phyloP scores from a whole-genome alignment of 2,888 invertebrate genomes.

The Eledona agricola region DNA sequence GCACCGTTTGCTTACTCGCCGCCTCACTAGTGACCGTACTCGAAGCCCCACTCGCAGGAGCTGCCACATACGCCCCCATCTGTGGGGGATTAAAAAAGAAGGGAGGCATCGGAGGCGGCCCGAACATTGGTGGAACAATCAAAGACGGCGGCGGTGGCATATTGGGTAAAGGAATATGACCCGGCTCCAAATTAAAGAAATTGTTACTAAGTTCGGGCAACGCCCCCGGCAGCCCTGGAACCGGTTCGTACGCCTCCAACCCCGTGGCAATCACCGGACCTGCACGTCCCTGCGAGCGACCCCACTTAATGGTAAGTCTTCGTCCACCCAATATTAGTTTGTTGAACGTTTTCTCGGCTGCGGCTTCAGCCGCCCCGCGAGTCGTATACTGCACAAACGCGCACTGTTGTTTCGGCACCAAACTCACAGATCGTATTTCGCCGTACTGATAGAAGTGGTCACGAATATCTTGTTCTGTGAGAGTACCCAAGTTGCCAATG shows the following conservation, averaged over 20 bases:
- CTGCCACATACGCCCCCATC: constrained; percentile 53
- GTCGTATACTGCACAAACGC: constrained; percentile 97
- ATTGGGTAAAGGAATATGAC: constrained; percentile 62
- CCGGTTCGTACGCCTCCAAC: constrained; percentile 72
- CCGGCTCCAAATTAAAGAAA: constrained; percentile 72
- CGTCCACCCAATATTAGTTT: constrained; percentile 85
- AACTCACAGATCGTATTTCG: constrained; percentile 92
- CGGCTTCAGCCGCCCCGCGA: constrained; percentile 88
- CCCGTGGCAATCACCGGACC: constrained; percentile 64
- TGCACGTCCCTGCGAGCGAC: constrained; percentile 87
- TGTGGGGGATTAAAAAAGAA: constrained; percentile 64
- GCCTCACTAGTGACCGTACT: constrained; percentile 61
- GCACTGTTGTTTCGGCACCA: constrained; percentile 93
- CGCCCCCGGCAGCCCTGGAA: constrained; percentile 80
- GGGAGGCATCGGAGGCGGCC: constrained; percentile 67
- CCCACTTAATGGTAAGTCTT: constrained; percentile 98
- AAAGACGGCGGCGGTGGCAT: constrained; percentile 62
- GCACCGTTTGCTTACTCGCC: constrained; percentile 67
- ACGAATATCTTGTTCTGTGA: constrained; percentile 89
- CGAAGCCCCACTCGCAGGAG: constrained; percentile 51
- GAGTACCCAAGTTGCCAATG: constrained; percentile 93
- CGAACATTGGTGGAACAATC: constrained; percentile 69
- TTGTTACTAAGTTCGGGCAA: constrained; percentile 73
- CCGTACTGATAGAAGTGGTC: constrained; percentile 99
- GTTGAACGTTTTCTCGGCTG: constrained; percentile 96